phyloP scores from a whole-genome alignment of 1,140 invertebrate genomes.

The Ptiloglossa arizonensis region DNA sequence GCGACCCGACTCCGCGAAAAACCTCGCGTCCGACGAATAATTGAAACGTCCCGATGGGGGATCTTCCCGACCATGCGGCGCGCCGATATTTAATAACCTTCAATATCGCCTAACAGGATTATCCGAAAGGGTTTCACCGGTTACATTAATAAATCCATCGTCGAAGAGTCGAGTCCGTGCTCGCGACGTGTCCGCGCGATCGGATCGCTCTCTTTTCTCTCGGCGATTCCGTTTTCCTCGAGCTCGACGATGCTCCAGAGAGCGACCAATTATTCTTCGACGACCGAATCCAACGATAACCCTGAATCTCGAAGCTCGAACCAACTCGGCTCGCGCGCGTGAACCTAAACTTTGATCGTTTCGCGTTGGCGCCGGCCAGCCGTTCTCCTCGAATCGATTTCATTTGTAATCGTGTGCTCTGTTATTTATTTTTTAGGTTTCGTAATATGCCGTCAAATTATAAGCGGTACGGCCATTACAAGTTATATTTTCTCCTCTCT shows the following conservation, averaged over 20 bases:
- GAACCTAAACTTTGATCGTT: neutral
- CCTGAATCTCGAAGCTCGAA: neutral
- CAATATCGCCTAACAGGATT: slow-evolving; percentile 78
- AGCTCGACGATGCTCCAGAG: neutral
- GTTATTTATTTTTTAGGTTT: slow-evolving; percentile 81
- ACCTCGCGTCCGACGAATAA: slow-evolving; percentile 36
- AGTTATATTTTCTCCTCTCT: slow-evolving; percentile 69
- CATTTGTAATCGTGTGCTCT: slow-evolving; percentile 74
- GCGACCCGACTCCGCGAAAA: neutral
- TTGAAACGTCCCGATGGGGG: slow-evolving; percentile 57
- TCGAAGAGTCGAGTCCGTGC: slow-evolving; percentile 25
- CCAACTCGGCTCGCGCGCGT: too few relatives aligned
- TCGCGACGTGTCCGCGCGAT: slow-evolving; percentile 52
- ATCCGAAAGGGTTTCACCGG: slow-evolving; percentile 76
- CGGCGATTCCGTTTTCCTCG: neutral
- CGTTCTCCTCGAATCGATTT: slow-evolving; percentile 31
- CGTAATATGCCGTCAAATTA: slow-evolving; percentile 81
- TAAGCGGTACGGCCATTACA: slow-evolving; percentile 80
- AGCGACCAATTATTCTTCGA: neutral
- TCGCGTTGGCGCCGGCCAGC: neutral
- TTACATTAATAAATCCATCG: slow-evolving; percentile 76
- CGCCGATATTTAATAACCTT: slow-evolving; percentile 78
- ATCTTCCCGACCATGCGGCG: neutral
- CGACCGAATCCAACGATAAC: too few relatives aligned
- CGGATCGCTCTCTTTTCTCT: slow-evolving; percentile 38